These are phyloP conservation scores for Poicephalus gulielmi DNA, from an alignment of 2,113 vertebrate genomes.

Conservation along the genomic window DNA sequence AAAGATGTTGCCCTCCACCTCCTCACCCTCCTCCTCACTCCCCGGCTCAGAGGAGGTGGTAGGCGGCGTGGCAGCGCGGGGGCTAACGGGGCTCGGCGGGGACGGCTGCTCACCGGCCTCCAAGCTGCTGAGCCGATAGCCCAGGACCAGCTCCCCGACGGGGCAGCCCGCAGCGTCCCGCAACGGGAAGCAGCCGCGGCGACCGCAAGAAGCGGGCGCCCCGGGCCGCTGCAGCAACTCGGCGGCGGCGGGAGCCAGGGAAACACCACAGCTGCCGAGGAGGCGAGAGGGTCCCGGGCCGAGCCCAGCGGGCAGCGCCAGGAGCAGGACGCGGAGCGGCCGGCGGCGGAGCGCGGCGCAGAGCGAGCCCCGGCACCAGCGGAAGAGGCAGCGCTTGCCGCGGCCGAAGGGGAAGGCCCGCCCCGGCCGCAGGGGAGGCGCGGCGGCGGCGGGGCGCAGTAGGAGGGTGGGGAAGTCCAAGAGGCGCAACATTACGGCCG, in stretches of 20 bases:
- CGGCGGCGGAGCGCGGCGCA: slow-evolving; percentile 24
- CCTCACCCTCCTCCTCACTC: slow-evolving; percentile 42
- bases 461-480: slow-evolving; percentile 88
- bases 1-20: slow-evolving; percentile 66
- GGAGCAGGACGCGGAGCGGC: slow-evolving; percentile 74
- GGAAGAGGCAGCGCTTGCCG: slow-evolving; percentile 89
- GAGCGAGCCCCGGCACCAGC: not conserved
- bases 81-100: not conserved
- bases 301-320: slow-evolving; percentile 63
- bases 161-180: slow-evolving; percentile 67
- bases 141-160: slow-evolving; percentile 77
- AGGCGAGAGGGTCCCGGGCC: not conserved
- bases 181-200: slow-evolving; percentile 65
- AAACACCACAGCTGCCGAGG: slow-evolving; percentile 78
- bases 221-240: slow-evolving; percentile 43
- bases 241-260: slow-evolving; percentile 67
- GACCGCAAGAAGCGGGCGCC: slow-evolving; percentile 56
- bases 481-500: slow-evolving; percentile 81
- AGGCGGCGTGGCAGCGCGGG: not conserved
- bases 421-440: not conserved
- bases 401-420: slow-evolving; percentile 52
- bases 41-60: not conserved
- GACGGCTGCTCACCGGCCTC: not conserved
- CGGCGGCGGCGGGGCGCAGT: slow-evolving; percentile 65
- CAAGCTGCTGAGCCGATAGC: slow-evolving; percentile 80